Evolutionary conservation across 1,140 invertebrate genomes (phyloP).

Genomic region (Sarcophaga bullata): DNA sequence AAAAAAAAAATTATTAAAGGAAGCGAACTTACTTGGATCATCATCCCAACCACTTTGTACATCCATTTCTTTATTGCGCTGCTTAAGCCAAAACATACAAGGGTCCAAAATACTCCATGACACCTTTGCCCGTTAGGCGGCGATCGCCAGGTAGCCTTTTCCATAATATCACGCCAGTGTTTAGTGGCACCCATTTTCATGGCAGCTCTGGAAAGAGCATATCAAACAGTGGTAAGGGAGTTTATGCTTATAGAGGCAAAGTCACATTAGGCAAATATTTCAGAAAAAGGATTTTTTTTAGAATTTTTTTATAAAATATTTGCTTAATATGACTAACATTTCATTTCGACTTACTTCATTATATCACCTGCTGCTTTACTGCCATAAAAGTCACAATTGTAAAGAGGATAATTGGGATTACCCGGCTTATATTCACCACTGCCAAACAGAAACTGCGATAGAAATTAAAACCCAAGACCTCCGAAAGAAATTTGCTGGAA

Average conservation of each 20-base stretch:
- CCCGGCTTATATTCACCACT: slow-evolving; percentile 68
- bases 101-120: slow-evolving; percentile 66
- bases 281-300: slow-evolving; percentile 27
- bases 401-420: slow-evolving; percentile 65
- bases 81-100: slow-evolving; percentile 64
- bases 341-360: slow-evolving; percentile 46
- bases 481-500: slow-evolving; percentile 59
- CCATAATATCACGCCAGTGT: slow-evolving; percentile 72
- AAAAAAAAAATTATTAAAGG: background rate
- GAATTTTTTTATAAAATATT: slow-evolving; percentile 57
- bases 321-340: background rate
- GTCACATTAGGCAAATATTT: slow-evolving; percentile 1
- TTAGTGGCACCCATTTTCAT: slow-evolving; percentile 69
- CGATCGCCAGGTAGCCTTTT: slow-evolving; percentile 69
- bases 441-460: slow-evolving; percentile 72
- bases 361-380: slow-evolving; percentile 58
- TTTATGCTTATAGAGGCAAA: too few relatives aligned
- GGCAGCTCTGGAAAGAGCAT: slow-evolving; percentile 61
- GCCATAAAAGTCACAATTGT: slow-evolving; percentile 72
- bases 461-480: slow-evolving; percentile 66
- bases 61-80: slow-evolving; percentile 60
- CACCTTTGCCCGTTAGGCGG: slow-evolving; percentile 66
- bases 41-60: slow-evolving; percentile 60
- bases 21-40: slow-evolving; percentile 54
- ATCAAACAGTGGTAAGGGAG: background rate